Conservation (phyloP, 1,140 invertebrate genomes). For the Tigriopus japonicus region DNA sequence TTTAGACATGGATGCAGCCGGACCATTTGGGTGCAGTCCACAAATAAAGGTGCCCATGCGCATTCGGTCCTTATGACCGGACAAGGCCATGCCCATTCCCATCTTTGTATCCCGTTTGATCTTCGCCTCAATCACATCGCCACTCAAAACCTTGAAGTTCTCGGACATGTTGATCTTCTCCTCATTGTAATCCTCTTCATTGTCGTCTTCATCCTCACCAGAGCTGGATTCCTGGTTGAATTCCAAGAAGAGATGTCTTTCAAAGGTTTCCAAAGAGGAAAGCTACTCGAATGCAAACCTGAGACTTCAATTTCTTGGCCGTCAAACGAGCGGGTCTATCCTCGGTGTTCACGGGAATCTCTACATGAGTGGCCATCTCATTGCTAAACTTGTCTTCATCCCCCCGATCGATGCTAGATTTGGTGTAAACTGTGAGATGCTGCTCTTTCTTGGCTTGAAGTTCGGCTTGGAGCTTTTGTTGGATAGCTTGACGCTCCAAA, state of each 20-base stretch:
- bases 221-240: no score
- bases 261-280: no score
- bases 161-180: slow-evolving; percentile 57
- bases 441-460: neutral
- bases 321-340: no score
- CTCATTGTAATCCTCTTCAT: slow-evolving; percentile 22
- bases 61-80: slow-evolving; percentile 78
- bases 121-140: slow-evolving; percentile 41
- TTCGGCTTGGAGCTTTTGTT: slow-evolving; percentile 5
- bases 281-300: no score
- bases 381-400: neutral
- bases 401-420: neutral
- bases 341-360: no score
- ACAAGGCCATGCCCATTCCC: slow-evolving; percentile 70
- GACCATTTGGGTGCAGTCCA: slow-evolving; percentile 72
- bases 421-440: neutral
- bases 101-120: slow-evolving; percentile 32
- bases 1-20: slow-evolving; percentile 47
- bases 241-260: no score
- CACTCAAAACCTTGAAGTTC: slow-evolving; percentile 62
- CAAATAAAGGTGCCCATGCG: slow-evolving; percentile 93
- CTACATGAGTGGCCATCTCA: neutral
- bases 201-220: neutral
- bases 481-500: slow-evolving; percentile 6
- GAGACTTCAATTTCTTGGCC: no score